Base-by-base conservation (phyloP, 2,797 vertebrate species). In the Tolypeutes matacus region DNA sequence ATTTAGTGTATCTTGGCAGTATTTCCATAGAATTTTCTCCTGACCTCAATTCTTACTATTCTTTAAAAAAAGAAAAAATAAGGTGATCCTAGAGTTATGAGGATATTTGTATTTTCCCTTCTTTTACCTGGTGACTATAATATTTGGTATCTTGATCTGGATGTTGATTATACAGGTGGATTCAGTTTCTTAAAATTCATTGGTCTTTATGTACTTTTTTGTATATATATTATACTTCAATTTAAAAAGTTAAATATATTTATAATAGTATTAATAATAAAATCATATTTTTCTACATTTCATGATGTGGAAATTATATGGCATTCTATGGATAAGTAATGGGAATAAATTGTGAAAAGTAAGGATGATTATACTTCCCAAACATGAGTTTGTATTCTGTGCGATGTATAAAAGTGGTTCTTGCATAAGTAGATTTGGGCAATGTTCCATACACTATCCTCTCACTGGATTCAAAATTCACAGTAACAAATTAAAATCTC, bases 311-410 rank as follows among this genome's bases (percentile, higher is more conserved):
- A 77, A 80, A 84, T 67, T 86, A 20, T 67, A 42, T 73, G 12
- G 62, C 1, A 2, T 93, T 95, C 51, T 76, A 29, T 87, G 36
- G 20, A 21, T 85, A 69, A 95, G 15, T 90, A 91, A 62, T 23
- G 34, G 10, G 76, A 58, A 85, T 53, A 86, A 85, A 84, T 70
- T 82, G 20, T 91, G 36, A 92, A 97, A 86, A 86, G 15, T 86
- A 76, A 73, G 14, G 64, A 56, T 53, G 39, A 49, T 89, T 77
- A 72, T 46, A 56, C 42, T 36, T 91, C 9, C 23, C 39, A 87
- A 75, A 10, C 34, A 85, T 14, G 46, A 78, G 70, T 72, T 85
- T n/a, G 65, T 25, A 29, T 5, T 83, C 62, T 25, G 0, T 42
- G 2, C 58, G 29, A 29, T 76, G 7, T 53, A 78, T 62, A 62